A percentile compares a stretch with the other conserved stretches of the same genome.
Conservation (phyloP, 2,797 vertebrate genomes). For the Bovichtus diacanthus region DNA sequence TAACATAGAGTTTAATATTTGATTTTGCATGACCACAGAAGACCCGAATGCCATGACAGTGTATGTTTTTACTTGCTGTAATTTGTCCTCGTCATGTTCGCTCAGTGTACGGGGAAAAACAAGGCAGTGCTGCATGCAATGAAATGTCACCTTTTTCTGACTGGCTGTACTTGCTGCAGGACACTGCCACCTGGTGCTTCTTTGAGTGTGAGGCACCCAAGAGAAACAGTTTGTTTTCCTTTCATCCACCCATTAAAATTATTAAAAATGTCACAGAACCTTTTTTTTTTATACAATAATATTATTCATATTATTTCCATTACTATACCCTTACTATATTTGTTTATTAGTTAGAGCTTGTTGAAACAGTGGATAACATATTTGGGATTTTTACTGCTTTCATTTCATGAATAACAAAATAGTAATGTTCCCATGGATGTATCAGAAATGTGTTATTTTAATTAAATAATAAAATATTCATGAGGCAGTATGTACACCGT, state of each 20-base stretch:
- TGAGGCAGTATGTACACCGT: not conserved
- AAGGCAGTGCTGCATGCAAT: constrained; percentile 52
- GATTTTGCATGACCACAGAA: constrained; percentile 10
- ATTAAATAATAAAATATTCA: not conserved
- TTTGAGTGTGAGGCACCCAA: not conserved
- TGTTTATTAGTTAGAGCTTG: not conserved
- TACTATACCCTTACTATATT: not conserved
- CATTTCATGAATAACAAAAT: not conserved
- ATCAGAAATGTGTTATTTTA: not conserved
- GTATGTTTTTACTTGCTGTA: constrained; percentile 35
- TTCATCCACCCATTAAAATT: not conserved
- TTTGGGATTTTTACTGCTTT: not conserved
- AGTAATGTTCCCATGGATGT: not conserved
- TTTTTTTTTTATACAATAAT: not conserved
- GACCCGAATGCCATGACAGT: not conserved
- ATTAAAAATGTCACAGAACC: not conserved
- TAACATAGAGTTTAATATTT: not conserved
- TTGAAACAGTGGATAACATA: not conserved
- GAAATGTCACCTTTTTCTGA: constrained; percentile 61
- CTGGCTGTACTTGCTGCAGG: constrained; percentile 52
- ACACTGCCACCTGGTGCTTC: constrained; percentile 74
- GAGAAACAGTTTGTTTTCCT: constrained; percentile 4
- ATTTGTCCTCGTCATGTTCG: constrained; percentile 48
- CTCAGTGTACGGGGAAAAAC: constrained; percentile 24
- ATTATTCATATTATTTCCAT: not conserved